These are phyloP conservation scores for Xenopus tropicalis DNA, from an alignment of 2,113 vertebrate species.

Conservation along the genomic window DNA sequence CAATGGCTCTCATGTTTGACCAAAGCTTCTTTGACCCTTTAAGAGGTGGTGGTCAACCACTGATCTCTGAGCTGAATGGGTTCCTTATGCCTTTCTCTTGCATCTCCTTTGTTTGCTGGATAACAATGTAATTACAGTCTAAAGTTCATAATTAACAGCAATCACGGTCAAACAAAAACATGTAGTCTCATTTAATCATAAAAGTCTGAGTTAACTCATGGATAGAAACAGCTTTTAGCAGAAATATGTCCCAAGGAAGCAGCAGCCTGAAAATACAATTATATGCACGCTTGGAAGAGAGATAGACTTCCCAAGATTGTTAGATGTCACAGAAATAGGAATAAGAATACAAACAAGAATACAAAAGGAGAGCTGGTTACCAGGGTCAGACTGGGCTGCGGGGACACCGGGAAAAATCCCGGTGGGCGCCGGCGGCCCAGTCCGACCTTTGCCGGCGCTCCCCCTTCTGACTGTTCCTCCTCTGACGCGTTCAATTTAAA, in stretches of 20 bases:
- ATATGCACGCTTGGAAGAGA: too few relatives aligned
- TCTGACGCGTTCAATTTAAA: too few relatives aligned
- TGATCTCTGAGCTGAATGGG: constrained; percentile 7
- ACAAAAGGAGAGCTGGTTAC: too few relatives aligned
- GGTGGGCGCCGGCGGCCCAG: too few relatives aligned
- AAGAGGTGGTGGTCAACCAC: not conserved
- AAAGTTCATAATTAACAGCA: not conserved
- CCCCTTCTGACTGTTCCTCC: too few relatives aligned
- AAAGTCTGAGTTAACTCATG: not conserved
- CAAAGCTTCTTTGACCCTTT: not conserved
- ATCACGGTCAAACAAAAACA: not conserved
- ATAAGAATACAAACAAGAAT: too few relatives aligned
- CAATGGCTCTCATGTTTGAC: not conserved
- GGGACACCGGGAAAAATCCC: too few relatives aligned
- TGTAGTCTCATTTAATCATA: not conserved
- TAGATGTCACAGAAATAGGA: too few relatives aligned
- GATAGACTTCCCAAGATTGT: too few relatives aligned
- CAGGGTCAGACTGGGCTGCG: too few relatives aligned
- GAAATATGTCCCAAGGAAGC: not conserved
- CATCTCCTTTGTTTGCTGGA: not conserved
- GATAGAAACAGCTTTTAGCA: not conserved
- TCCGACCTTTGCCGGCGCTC: too few relatives aligned
- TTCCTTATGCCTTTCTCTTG: constrained; percentile 8
- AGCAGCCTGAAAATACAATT: too few relatives aligned
- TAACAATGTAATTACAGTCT: constrained; percentile 6